These are phyloP conservation scores for Seriola dumerili DNA, from an alignment of 2,113 vertebrate species.

Conservation along the genomic window DNA sequence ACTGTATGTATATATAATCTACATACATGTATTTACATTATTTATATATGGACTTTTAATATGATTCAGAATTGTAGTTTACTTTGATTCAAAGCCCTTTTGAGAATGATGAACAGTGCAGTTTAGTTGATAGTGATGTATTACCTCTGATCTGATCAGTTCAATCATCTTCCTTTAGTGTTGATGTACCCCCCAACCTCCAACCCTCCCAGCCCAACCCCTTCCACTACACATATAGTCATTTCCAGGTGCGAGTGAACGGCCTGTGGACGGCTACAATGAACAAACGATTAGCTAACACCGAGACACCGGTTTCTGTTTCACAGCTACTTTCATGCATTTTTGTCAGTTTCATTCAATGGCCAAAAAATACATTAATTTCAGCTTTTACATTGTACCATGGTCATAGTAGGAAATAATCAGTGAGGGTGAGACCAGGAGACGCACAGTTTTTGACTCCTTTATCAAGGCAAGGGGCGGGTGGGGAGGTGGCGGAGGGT, in stretches of 20 bases:
- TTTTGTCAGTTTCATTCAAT: conserved; percentile 65
- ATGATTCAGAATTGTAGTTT: conserved; percentile 63
- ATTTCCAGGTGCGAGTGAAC: conserved; percentile 14
- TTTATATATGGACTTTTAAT: conserved; percentile 78
- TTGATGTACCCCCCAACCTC: neutral
- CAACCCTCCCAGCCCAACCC: neutral
- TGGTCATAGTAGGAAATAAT: conserved; percentile 22
- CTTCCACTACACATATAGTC: neutral
- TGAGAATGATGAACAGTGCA: conserved; percentile 75
- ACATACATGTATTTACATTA: conserved; percentile 82
- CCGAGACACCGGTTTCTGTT: conserved; percentile 51
- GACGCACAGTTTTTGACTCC: conserved; percentile 21
- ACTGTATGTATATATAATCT: conserved; percentile 76
- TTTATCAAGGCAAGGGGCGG: neutral
- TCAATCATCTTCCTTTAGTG: conserved; percentile 6
- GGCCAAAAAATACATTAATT: conserved; percentile 66
- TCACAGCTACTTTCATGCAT: conserved; percentile 76
- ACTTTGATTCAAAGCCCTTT: conserved; percentile 84
- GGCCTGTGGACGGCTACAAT: conserved; percentile 50
- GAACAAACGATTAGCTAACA: conserved; percentile 56
- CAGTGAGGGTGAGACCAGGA: conserved; percentile 28
- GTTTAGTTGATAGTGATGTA: conserved; percentile 63
- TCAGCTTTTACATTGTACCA: conserved; percentile 58
- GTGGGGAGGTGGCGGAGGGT: neutral
- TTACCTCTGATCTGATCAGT: conserved; percentile 48